Conservation (phyloP, 1,140 invertebrate genomes). For the Brachionus manjavacas region DNA sequence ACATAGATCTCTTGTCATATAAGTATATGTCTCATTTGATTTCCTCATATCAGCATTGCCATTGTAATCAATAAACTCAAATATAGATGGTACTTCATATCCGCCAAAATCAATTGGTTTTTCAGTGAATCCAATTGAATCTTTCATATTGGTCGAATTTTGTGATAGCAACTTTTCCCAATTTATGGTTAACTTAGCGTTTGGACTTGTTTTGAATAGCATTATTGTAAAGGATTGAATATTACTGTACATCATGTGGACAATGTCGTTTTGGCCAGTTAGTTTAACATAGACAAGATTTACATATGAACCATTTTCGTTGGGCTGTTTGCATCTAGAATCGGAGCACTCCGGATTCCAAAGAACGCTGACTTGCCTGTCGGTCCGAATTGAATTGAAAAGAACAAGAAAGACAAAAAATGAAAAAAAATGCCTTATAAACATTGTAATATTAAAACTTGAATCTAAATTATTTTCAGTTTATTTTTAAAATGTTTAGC, state of each 20-base stretch:
- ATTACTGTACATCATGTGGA: slow-evolving; percentile 15
- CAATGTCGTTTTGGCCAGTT: not conserved
- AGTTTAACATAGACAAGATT: slow-evolving; percentile 32
- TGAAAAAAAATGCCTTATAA: not conserved
- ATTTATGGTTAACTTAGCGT: slow-evolving; percentile 8
- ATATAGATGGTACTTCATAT: slow-evolving; percentile 11
- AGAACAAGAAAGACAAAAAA: not conserved
- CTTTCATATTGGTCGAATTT: not conserved
- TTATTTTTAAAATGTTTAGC: not conserved
- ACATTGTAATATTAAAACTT: not conserved
- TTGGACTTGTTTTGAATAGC: not conserved
- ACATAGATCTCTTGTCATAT: not conserved
- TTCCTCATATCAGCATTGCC: slow-evolving; percentile 12
- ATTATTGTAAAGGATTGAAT: slow-evolving; percentile 34
- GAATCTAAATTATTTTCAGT: not conserved
- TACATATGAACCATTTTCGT: not conserved
- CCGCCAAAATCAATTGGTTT: slow-evolving; percentile 7
- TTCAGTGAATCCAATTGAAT: slow-evolving; percentile 29
- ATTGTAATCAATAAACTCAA: slow-evolving; percentile 28
- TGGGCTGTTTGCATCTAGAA: not conserved
- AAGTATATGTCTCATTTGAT: slow-evolving; percentile 28
- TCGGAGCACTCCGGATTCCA: slow-evolving; percentile 15
- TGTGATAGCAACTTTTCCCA: not conserved
- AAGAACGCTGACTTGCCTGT: not conserved
- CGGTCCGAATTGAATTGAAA: not conserved